phyloP scores from a whole-genome alignment of 2,797 vertebrate species.

The Gymnothorax javanicus region DNA sequence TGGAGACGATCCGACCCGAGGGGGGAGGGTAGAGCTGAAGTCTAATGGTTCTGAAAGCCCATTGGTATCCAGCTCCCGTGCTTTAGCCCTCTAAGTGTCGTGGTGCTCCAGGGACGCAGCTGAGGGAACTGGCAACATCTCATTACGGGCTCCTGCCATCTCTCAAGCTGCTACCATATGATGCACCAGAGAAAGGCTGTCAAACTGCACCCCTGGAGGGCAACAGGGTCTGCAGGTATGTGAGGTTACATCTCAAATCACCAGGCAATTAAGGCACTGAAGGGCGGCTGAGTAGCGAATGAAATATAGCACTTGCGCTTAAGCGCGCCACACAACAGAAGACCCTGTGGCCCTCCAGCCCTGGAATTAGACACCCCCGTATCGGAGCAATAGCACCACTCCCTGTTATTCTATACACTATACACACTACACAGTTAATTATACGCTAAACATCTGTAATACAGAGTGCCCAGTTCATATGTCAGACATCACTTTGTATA shows the following conservation, averaged over 20 bases:
- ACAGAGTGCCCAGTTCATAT: not conserved
- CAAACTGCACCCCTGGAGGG: too few relatives aligned
- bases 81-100: not conserved
- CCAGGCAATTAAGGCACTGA: too few relatives aligned
- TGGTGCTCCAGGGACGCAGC: not conserved
- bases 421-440: not conserved
- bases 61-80: not conserved
- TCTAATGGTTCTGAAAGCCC: not conserved
- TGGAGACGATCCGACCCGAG: not conserved
- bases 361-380: too few relatives aligned
- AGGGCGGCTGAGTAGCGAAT: too few relatives aligned
- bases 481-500: not conserved
- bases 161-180: not conserved
- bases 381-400: not conserved
- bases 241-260: too few relatives aligned
- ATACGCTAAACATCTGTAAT: not conserved
- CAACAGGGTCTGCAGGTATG: too few relatives aligned
- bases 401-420: not conserved
- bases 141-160: not conserved
- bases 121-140: not conserved
- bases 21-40: not conserved
- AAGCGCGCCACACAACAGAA: too few relatives aligned
- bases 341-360: too few relatives aligned
- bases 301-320: too few relatives aligned
- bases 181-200: not conserved